A percentile compares a stretch with the other conserved stretches of the same genome.
phyloP scores from a whole-genome alignment of 1,140 invertebrate species.

The Trichomalopsis sarcophagae region DNA sequence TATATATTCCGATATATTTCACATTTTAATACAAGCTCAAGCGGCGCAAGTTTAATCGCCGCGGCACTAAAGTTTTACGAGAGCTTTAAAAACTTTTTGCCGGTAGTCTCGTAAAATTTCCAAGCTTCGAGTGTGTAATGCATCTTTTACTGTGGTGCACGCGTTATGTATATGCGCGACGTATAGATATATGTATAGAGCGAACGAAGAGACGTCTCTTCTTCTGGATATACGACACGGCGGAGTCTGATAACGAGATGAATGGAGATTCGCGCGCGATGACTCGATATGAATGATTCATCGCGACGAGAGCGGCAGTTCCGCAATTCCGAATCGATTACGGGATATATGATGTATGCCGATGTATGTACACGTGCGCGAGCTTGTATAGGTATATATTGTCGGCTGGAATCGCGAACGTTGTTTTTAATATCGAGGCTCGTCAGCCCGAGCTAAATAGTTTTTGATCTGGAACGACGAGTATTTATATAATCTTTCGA shows the following conservation, averaged over 20 bases:
- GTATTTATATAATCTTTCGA: too few species aligned
- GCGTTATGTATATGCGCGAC: neutral
- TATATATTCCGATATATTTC: neutral
- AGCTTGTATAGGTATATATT: too few species aligned
- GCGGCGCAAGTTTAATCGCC: slow-evolving; percentile 14
- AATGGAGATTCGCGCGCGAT: slow-evolving; percentile 17
- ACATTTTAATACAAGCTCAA: slow-evolving; percentile 20
- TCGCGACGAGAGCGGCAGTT: neutral
- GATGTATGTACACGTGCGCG: neutral
- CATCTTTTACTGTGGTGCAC: neutral
- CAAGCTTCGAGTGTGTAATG: slow-evolving; percentile 9
- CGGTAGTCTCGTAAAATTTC: slow-evolving; percentile 1
- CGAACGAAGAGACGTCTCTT: neutral
- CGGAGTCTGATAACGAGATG: slow-evolving; percentile 21
- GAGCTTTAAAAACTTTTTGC: slow-evolving; percentile 15
- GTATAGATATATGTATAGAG: neutral
- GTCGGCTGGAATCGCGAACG: too few species aligned
- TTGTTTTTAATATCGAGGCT: too few species aligned
- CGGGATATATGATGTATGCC: neutral
- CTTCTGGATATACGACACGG: neutral
- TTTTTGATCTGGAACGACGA: too few species aligned
- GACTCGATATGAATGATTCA: slow-evolving; percentile 28
- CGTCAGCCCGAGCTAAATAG: too few species aligned
- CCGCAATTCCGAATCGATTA: slow-evolving; percentile 29
- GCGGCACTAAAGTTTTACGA: slow-evolving; percentile 25